Conservation (phyloP, 2,888 invertebrate genomes). For the Hypercompe scribonia region DNA sequence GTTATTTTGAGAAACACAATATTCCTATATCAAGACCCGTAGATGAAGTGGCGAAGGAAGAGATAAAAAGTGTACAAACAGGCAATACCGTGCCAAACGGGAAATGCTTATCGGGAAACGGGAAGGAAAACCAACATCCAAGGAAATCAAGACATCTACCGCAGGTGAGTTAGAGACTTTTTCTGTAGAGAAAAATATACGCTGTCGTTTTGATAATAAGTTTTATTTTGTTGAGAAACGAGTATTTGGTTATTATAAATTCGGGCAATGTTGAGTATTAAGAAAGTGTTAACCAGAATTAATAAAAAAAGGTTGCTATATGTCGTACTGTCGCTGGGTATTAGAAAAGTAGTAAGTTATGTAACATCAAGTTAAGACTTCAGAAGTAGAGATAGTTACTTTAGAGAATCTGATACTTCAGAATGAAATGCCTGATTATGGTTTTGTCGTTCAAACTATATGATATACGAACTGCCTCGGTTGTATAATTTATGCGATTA, state of each 20-base stretch:
- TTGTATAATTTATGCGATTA: too few relatives aligned
- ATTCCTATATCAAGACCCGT: conserved; percentile 75
- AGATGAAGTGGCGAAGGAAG: conserved; percentile 60
- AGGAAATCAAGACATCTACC: conserved; percentile 77
- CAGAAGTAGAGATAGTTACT: not conserved
- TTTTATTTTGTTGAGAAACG: not conserved
- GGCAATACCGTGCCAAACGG: conserved; percentile 68
- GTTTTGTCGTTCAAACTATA: too few relatives aligned
- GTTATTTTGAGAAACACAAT: conserved; percentile 83
- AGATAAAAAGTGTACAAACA: conserved; percentile 53
- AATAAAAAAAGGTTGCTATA: not conserved
- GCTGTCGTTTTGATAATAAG: not conserved
- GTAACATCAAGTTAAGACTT: not conserved
- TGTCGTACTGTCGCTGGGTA: not conserved
- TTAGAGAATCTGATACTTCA: too few relatives aligned
- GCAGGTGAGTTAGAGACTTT: conserved; percentile 65
- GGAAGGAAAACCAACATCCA: conserved; percentile 60
- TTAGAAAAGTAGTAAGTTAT: not conserved
- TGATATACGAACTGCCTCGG: too few relatives aligned
- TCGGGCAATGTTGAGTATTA: not conserved
- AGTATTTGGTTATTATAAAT: not conserved
- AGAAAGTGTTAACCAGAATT: not conserved
- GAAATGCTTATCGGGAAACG: conserved; percentile 70
- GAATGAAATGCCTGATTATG: too few relatives aligned
- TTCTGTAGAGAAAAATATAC: conserved; percentile 3